Evolutionary conservation across 2,113 vertebrate species (phyloP).

Genomic region (Cynocephalus volans): DNA sequence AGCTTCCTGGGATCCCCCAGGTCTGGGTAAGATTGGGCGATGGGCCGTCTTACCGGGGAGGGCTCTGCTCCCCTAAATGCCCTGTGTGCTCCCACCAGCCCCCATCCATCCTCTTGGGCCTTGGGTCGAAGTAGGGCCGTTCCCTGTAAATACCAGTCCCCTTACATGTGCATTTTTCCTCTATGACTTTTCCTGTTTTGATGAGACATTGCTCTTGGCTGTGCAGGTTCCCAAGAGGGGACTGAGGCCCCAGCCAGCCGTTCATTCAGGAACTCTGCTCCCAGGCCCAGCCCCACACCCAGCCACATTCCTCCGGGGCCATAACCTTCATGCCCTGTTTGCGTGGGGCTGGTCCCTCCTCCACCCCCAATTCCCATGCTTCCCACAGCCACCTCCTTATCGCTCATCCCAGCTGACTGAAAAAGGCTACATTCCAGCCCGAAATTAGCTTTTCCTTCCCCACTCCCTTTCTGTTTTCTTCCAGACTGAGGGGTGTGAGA

Average conservation of each 20-base stretch:
- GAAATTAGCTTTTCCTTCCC: not conserved
- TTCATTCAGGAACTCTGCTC: slow-evolving; percentile 74
- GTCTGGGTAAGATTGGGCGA: not conserved
- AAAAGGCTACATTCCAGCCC: slow-evolving; percentile 49
- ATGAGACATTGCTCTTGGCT: slow-evolving; percentile 83
- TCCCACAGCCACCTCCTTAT: slow-evolving; percentile 49
- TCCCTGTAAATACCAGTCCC: slow-evolving; percentile 84
- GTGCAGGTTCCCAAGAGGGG: slow-evolving; percentile 73
- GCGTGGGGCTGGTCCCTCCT: not conserved
- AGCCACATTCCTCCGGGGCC: not conserved
- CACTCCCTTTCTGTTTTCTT: slow-evolving; percentile 49
- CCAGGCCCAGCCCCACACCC: slow-evolving; percentile 62
- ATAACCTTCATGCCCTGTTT: not conserved
- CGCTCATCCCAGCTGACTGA: slow-evolving; percentile 50
- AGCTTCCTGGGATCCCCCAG: not conserved
- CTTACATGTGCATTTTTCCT: slow-evolving; percentile 87
- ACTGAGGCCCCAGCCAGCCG: not conserved
- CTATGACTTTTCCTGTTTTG: slow-evolving; percentile 87
- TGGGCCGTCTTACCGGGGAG: accelerated
- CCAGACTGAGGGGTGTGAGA: not conserved
- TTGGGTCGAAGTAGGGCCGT: slow-evolving; percentile 66
- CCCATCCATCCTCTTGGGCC: not conserved
- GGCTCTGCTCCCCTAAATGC: not conserved
- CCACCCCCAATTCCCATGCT: not conserved
- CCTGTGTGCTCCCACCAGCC: not conserved